Evolutionary conservation across 2,797 vertebrate genomes (phyloP), one percentile per base, ranked within the genome.

Genomic region (Falco columbarius): DNA sequence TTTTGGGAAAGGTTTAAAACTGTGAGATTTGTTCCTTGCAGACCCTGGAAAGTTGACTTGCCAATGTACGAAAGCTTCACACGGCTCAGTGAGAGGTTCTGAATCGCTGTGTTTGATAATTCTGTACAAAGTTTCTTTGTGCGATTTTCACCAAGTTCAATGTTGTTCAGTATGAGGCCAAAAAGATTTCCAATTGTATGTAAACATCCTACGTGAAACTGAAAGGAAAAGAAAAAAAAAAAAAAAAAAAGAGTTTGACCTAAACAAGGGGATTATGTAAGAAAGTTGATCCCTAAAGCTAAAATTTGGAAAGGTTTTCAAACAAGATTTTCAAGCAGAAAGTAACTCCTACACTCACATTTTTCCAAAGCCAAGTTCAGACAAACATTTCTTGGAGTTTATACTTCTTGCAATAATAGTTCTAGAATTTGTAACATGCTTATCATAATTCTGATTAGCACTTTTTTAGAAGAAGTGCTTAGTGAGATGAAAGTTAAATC

Each of bases 191-290:
- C 97, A 95, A 99, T 98, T 27, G 97, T 94, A 46, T 94, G 95
- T 81, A 99, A 99, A 97, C 99, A 99, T 34, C 98, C 98, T 19
- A 23, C 38, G 38, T 98, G 98, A 95, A 99, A 96, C 99, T 99
- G 97, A 86, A 95, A 89, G 62, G 12, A 88, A 59, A 90, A 55
- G 62, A 59, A 36, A 51, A 67, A 42, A 36, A 51, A 65, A 42
- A 36, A 51, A 65, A 42, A 40, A 42, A 52, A 12, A 34, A 34
- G 36, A 12, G 29, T 61, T 75, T 92, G 14, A 76, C 9, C 21
- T 70, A 34, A 86, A 67, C 9, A 85, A 34, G 8, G 5, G 3
- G 9, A 51, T 46, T 59, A 54, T 26, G 3, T 34, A 80, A 70
- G 24, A 62, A 86, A 89, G 3, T 14, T 79, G 54, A 49, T 20